Conservation (phyloP, 2,797 vertebrate genomes). For the Molossus alvarezi region DNA sequence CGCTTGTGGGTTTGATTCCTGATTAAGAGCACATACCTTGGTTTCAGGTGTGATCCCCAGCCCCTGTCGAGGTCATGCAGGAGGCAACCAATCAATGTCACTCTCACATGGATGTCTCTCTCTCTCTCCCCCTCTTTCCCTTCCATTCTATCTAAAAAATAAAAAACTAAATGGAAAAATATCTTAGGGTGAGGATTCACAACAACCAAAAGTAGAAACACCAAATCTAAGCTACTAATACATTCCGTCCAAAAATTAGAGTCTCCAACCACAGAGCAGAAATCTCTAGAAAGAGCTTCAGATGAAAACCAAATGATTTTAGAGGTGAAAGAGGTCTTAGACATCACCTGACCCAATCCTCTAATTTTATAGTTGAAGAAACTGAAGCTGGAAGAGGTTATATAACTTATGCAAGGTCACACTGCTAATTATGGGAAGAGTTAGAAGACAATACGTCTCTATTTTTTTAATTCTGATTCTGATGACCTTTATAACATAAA, state of each 20-base stretch:
- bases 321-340: not conserved
- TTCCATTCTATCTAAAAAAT: no score
- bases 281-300: not conserved
- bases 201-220: not conserved
- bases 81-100: no score
- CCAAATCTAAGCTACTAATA: not conserved
- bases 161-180: no score
- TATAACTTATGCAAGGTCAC: not conserved
- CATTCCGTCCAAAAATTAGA: not conserved
- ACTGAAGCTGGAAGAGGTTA: not conserved
- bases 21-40: no score
- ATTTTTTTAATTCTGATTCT: slow-evolving; percentile 49
- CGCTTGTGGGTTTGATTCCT: no score
- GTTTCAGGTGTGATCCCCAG: no score
- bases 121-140: no score
- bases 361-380: slow-evolving; percentile 44
- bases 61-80: no score
- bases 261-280: not conserved
- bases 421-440: slow-evolving; percentile 9
- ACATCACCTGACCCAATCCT: not conserved
- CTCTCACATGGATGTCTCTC: no score
- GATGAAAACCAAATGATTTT: not conserved
- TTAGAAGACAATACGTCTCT: not conserved
- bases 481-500: not conserved
- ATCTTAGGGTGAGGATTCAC: no score